Base-by-base conservation (phyloP, 1,140 invertebrate species). In the Solen grandis region DNA sequence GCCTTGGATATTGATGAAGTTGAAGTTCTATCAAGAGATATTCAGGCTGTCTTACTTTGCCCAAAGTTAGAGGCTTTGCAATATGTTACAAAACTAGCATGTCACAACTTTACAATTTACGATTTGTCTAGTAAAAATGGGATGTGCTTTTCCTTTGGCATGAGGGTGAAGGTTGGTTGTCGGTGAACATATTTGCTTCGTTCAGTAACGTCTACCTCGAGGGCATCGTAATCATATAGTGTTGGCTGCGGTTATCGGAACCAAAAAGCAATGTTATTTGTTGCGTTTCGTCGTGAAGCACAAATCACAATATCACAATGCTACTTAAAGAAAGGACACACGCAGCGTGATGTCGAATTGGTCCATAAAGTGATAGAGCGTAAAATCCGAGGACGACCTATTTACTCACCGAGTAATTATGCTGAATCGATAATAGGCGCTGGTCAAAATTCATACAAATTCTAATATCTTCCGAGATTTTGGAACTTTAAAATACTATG, bases 21-120 rank as follows among this genome's bases (percentile, higher is more conserved):
- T 1, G 33, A 57, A 46, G 70, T 74, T 3, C 27, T 57, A 29
- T 38, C 55, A 38, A 74, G 60, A 59, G 70, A 74, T 62, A 29
- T 74, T 25, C 70, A 74, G 46, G n/a, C 70, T 46, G 70, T 74
- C 19, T 59, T 74, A 31, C 25, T 74, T 16, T 62, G 14, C n/a
- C 57, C 54, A 59, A 27, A 5, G 62, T 29, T 41, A 14, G n/a
- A 74, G 50, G 54, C 54, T 25, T 22, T 74, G 14, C 62, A 74
- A 29, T 74, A 50, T 35, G 50, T 46, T 62, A 74, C 70, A n/a
- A 74, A 74, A 41, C 22, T 74, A 46, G 25, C 54, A 8, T 46
- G 10, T 25, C 55, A 59, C 35, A 74, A 74, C 50, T 74, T 60
- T 50, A 74, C 57, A 16, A 5, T 50, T 2, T 74, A 62, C n/a